Conservation (phyloP, 2,797 vertebrate species). For the Syndactyla subalaris region DNA sequence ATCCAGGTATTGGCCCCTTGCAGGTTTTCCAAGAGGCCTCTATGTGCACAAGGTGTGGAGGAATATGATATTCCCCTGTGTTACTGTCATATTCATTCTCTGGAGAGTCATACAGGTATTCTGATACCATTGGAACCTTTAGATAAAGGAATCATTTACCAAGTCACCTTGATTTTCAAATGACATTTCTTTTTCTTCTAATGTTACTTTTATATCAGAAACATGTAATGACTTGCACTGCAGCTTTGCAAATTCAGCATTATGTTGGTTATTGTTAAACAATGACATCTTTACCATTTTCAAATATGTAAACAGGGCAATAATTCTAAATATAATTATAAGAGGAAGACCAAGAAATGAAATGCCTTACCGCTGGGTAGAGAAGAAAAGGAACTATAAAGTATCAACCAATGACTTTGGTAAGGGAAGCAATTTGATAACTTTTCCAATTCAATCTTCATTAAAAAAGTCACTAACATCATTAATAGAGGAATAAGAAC, state of each 20-base stretch:
- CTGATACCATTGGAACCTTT: not conserved
- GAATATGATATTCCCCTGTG: not conserved
- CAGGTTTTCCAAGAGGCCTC: not conserved
- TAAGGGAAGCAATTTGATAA: not conserved
- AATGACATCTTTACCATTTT: not conserved
- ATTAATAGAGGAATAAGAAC: not conserved
- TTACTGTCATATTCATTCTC: not conserved
- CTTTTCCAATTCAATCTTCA: not conserved
- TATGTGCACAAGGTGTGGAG: not conserved
- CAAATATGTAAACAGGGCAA: not conserved
- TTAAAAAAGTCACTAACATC: not conserved
- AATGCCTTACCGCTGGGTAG: not conserved
- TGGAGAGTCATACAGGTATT: not conserved
- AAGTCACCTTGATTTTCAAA: not conserved
- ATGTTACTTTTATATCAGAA: not conserved
- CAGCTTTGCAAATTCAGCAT: not conserved
- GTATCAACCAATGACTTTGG: not conserved
- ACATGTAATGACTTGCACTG: not conserved
- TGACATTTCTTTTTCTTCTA: not conserved
- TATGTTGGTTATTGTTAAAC: not conserved
- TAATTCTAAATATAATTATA: not conserved
- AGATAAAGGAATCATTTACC: not conserved
- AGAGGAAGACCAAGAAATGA: not conserved
- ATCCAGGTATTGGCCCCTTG: not conserved
- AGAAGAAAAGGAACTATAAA: not conserved